phyloP scores from a whole-genome alignment of 2,888 invertebrate genomes.

The Volucella inanis region DNA sequence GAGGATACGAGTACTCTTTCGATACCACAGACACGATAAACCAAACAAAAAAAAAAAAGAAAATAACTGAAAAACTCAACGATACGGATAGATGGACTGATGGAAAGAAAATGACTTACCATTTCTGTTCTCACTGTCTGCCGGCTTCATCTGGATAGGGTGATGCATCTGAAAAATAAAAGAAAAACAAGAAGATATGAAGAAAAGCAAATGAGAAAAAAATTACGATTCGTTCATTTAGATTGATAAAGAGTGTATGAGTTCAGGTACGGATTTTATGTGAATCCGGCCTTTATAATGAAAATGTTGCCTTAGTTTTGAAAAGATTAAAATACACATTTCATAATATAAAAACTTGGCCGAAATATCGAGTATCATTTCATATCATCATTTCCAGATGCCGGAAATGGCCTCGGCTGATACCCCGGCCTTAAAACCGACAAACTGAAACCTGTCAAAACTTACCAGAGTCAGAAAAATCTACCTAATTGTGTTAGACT shows the following conservation, averaged over 20 bases:
- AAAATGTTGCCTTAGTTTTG: neutral
- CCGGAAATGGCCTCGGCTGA: no score
- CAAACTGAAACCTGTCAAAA: no score
- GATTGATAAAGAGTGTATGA: conserved; percentile 41
- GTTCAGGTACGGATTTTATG: conserved; percentile 37
- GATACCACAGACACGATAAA: conserved; percentile 33
- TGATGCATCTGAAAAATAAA: conserved; percentile 95
- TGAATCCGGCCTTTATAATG: neutral
- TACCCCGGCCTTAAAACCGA: no score
- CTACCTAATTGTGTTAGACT: no score
- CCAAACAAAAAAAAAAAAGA: conserved; percentile 52
- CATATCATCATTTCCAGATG: no score
- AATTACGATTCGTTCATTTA: conserved; percentile 61
- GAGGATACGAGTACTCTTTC: conserved; percentile 16
- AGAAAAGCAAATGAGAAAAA: conserved; percentile 56
- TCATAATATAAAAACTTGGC: no score
- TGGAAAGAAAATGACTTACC: conserved; percentile 87
- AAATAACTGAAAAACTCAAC: conserved; percentile 54
- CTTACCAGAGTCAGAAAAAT: no score
- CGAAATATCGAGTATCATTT: no score
- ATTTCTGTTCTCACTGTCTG: conserved; percentile 99
- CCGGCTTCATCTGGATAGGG: conserved; percentile 99
- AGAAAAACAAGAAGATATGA: conserved; percentile 36
- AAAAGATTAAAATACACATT: no score
- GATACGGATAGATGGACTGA: conserved; percentile 37